A percentile compares a stretch with the other conserved stretches of the same genome.
Evolutionary conservation across 2,113 vertebrate species (phyloP).

Genomic region (Ancistrus triradiatus): DNA sequence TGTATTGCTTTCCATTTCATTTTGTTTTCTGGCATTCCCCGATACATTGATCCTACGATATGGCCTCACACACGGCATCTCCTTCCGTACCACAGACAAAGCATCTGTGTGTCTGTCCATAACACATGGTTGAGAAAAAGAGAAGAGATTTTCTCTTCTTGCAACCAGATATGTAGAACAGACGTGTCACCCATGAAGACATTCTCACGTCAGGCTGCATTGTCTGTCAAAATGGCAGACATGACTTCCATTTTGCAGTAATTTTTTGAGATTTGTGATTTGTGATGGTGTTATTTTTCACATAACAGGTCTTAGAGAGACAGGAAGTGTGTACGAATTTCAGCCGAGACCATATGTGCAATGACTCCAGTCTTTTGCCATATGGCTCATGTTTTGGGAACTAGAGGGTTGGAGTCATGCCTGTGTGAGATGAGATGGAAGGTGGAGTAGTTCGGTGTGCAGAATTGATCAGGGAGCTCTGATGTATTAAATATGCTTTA

Average conservation of each 20-base stretch:
- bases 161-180: no score
- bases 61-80: no score
- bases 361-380: conserved; percentile 33
- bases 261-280: neutral
- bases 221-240: conserved; percentile 35
- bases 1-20: no score
- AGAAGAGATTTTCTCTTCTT: no score
- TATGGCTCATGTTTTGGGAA: conserved; percentile 33
- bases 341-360: conserved; percentile 33
- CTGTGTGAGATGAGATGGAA: neutral
- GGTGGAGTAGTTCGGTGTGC: neutral
- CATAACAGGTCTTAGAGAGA: conserved; percentile 1
- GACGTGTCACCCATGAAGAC: no score
- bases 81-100: no score
- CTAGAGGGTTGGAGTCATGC: conserved; percentile 11
- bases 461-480: neutral
- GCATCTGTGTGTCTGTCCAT: no score
- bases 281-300: neutral
- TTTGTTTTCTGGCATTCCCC: no score
- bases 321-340: conserved; percentile 25
- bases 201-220: no score
- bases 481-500: neutral
- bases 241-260: conserved; percentile 11
- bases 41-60: no score
- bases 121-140: no score